phyloP scores from a whole-genome alignment of 2,888 invertebrate genomes.

The Baronia brevicornis region DNA sequence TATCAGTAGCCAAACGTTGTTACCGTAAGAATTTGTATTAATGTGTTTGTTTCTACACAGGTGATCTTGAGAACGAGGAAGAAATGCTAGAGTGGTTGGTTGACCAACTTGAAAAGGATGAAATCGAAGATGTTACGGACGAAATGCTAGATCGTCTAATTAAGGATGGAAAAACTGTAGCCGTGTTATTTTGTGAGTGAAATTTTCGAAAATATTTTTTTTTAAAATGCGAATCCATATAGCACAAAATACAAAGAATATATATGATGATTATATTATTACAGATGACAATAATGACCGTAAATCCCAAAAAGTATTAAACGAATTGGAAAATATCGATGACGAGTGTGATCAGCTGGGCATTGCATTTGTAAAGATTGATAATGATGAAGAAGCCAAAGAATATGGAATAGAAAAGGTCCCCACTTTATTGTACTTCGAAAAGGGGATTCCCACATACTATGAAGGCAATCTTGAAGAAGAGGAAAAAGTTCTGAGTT shows the following conservation, averaged over 20 bases:
- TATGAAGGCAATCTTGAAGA: slow-evolving; percentile 91
- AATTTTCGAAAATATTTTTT: slow-evolving; percentile 1
- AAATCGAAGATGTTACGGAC: slow-evolving; percentile 96
- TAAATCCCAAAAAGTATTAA: slow-evolving; percentile 88
- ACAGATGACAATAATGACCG: slow-evolving; percentile 92
- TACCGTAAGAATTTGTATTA: too few relatives aligned
- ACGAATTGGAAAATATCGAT: slow-evolving; percentile 94
- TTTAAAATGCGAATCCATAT: slow-evolving; percentile 5
- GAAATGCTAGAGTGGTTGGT: slow-evolving; percentile 92
- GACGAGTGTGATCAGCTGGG: slow-evolving; percentile 93
- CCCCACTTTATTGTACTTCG: slow-evolving; percentile 89
- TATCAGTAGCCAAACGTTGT: too few relatives aligned
- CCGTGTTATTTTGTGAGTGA: slow-evolving; percentile 91
- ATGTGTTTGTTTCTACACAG: slow-evolving; percentile 41
- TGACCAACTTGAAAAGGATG: slow-evolving; percentile 91
- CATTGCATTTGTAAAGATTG: slow-evolving; percentile 94
- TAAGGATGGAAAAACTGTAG: slow-evolving; percentile 90
- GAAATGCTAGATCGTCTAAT: slow-evolving; percentile 94
- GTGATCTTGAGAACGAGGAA: slow-evolving; percentile 91
- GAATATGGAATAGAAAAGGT: slow-evolving; percentile 94
- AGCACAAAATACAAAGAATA: slow-evolving; percentile 14
- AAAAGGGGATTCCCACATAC: slow-evolving; percentile 83
- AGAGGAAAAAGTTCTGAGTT: slow-evolving; percentile 90
- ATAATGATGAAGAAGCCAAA: slow-evolving; percentile 91
- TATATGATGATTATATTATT: slow-evolving; percentile 1